Base-by-base conservation (phyloP, 2,113 vertebrate species). In the Haplochromis burtoni region DNA sequence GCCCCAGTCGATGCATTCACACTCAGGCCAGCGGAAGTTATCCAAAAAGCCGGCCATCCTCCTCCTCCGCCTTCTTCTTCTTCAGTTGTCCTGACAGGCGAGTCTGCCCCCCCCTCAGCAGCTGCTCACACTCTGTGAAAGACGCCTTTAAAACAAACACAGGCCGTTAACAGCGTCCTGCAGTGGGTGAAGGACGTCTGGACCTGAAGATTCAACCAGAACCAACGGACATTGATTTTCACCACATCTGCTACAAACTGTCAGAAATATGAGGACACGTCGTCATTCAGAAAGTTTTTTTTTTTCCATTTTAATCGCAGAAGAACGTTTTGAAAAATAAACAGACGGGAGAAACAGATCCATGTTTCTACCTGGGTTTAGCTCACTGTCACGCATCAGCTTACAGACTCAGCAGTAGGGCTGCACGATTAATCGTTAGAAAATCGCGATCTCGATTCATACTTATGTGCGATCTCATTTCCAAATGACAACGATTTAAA, bases 21-120 rank as follows among this genome's bases (percentile, higher is more conserved):
- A 98, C 79, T 98, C 98, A 0, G 98, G 98, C 98, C 97, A 98
- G n/a, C 97, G 97, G 92, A 98, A 97, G 86, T 98, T 97, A 76
- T 99, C 98, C 49, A 99, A 94, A 93, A 98, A 99, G 10, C 98
- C 98, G 1, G 98, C 98, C 98, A 99, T 99, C 76, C 45, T 78
- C 16, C 42, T 78, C 73, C 73, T 33, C 73, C 2, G 0, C 38
- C 31, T 17, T 42, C 5, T 42, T 68, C 68, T 47, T 11, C 68
- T 73, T 26, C 42, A 49, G 73, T 49, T n/a, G 17, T 33, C 26
- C 26, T 33, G 2, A 33, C 45, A 51, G 73, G 10, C 10, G 4
- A n/a, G 45, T 31, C 45, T 8, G 7, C 0, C 45, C 14, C 11
- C 26, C 14, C 45, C 45, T 78, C 73, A 51, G 26, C 45, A 78